phyloP scores from a whole-genome alignment of 2,113 vertebrate genomes.

The Cisticola juncidis region DNA sequence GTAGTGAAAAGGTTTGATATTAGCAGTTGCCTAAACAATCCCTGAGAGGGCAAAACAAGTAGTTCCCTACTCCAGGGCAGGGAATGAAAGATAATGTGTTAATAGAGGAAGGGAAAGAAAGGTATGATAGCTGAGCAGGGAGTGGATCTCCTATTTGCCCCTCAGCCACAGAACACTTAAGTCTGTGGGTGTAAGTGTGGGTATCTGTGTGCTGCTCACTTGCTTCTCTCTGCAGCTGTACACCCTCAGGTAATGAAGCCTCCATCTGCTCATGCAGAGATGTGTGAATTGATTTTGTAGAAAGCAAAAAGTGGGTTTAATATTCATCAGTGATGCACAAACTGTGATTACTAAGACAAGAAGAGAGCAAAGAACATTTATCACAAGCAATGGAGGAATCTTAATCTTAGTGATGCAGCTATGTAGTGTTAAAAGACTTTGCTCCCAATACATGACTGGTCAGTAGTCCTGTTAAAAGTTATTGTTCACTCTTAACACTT shows the following conservation, averaged over 20 bases:
- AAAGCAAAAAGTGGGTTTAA: background rate
- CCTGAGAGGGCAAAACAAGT: background rate
- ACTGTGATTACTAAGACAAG: background rate
- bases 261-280: conserved; percentile 9
- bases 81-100: background rate
- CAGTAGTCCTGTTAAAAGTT: background rate
- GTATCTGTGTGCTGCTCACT: conserved; percentile 17
- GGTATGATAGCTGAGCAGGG: background rate
- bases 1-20: background rate
- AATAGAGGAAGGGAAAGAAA: background rate
- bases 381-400: background rate
- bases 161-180: background rate
- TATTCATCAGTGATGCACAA: background rate
- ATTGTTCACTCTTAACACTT: background rate
- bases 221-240: background rate
- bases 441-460: background rate
- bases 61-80: background rate
- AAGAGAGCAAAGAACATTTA: background rate
- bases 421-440: background rate
- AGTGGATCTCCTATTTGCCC: background rate
- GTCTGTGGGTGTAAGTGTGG: background rate
- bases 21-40: background rate
- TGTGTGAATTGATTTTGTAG: conserved; percentile 20
- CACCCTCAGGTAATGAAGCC: conserved; percentile 6
- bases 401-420: background rate